Conservation (phyloP, 1,140 invertebrate species). For the Mercenaria mercenaria region DNA sequence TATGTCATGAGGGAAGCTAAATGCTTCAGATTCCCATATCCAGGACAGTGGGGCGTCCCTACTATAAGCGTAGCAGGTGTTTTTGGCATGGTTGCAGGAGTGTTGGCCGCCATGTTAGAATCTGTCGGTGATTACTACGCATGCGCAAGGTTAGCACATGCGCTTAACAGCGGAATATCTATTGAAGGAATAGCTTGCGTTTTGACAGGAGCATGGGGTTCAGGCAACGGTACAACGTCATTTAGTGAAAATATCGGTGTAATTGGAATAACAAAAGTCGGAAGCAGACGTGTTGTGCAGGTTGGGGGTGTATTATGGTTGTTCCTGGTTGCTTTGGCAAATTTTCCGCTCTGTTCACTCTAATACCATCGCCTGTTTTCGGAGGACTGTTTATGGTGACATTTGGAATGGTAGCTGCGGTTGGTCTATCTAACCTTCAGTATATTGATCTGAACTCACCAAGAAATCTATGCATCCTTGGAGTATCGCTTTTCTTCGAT, state of each 20-base stretch:
- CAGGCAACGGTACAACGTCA: too few species aligned
- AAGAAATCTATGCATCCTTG: constrained; percentile 94
- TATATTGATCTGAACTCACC: constrained; percentile 94
- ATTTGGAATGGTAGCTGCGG: too few species aligned
- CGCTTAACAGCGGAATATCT: constrained; percentile 89
- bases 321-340: too few species aligned
- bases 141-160: too few species aligned
- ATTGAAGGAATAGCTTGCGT: too few species aligned
- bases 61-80: constrained; percentile 77
- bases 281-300: constrained; percentile 92
- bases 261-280: too few species aligned
- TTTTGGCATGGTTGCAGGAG: constrained; percentile 81
- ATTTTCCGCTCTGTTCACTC: too few species aligned
- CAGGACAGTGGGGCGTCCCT: constrained; percentile 86
- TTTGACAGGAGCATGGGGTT: too few species aligned
- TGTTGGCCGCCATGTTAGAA: constrained; percentile 82
- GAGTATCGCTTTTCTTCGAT: constrained; percentile 94
- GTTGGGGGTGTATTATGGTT: constrained; percentile 93
- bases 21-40: constrained; percentile 95
- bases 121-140: too few species aligned
- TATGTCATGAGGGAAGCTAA: constrained; percentile 91
- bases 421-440: too few species aligned
- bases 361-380: not conserved
- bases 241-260: too few species aligned
- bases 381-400: constrained; percentile 12